Evolutionary conservation across 2,888 invertebrate species (phyloP), one percentile per base, ranked within the genome.

Genomic region (Agrotis ipsilon): DNA sequence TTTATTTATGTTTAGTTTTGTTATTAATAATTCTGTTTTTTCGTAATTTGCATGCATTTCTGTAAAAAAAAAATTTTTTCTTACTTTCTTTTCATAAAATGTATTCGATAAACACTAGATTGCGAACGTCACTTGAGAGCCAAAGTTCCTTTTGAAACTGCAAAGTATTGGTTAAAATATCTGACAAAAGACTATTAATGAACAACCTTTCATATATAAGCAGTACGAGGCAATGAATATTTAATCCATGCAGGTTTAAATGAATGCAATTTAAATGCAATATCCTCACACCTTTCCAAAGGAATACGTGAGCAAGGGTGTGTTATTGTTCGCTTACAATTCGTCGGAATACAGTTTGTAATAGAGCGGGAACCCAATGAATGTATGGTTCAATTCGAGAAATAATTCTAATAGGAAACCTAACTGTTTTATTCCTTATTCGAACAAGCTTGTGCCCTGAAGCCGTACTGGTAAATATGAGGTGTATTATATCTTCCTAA

Each of bases 281-380:
- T 79, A 19, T 52, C 16, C 0, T 45, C 39, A 58, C 39, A 51
- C 19, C 6, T 72, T 58, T 16, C 24, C 57, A 63, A 73, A 49
- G 6, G 45, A 78, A 78, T 49, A 55, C 32, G 24, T 73, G 60
- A 78, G 16, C 32, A 49, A 55, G 63, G 51, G 64, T 58, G 32
- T 79, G n/a, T 79, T 73, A 79, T 58, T 59, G 73, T 75, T 63
- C 52, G n/a, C 21, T 1, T 43, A 72, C 39, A 57, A 45, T 72
- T 62, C 24, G 43, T 27, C 32, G 9, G 32, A 19, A 63, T 73
- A 52, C 52, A 63, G 32, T 52, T 9, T 72, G 48, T 49, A 62
- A 72, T 57, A 57, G 39, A 58, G 51, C 32, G 46, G 39, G 57
- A 57, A 43, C 73, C 43, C 24, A 43, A 58, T 48, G 52, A 52